Conservation (phyloP, 1,140 invertebrate genomes). For the Proctacanthus coquilletti region DNA sequence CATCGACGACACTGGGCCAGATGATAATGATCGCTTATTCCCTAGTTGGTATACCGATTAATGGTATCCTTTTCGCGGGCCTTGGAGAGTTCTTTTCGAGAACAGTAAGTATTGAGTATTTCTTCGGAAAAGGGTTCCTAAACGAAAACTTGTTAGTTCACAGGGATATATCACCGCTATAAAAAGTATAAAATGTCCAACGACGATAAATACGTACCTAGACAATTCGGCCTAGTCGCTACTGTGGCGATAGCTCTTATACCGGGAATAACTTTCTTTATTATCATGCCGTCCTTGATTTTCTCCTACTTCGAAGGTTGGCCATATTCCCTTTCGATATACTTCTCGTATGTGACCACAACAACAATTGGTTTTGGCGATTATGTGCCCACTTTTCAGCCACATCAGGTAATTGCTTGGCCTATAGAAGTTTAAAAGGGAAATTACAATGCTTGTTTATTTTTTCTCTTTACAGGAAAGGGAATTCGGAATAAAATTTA, state of each 20-base stretch:
- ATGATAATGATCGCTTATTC: constrained; percentile 87
- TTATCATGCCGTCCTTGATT: constrained; percentile 80
- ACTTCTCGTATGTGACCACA: constrained; percentile 83
- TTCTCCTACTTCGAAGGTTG: constrained; percentile 80
- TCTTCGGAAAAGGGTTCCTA: constrained; percentile 1
- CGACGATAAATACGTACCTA: constrained; percentile 43
- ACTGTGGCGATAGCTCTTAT: constrained; percentile 66
- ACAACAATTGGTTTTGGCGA: constrained; percentile 93
- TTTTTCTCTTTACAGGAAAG: constrained; percentile 10
- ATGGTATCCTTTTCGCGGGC: constrained; percentile 68
- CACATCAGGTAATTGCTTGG: constrained; percentile 35
- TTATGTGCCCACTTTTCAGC: constrained; percentile 52
- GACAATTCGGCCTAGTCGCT: constrained; percentile 49
- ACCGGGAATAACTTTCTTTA: constrained; percentile 76
- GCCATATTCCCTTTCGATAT: constrained; percentile 77
- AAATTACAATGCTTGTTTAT: not conserved
- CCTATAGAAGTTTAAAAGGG: no score
- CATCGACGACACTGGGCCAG: constrained; percentile 65
- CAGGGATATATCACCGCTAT: constrained; percentile 55
- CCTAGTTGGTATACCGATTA: constrained; percentile 87
- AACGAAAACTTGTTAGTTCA: constrained; percentile 34
- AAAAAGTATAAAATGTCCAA: constrained; percentile 49
- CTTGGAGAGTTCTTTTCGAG: constrained; percentile 68
- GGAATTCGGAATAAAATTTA: constrained; percentile 25
- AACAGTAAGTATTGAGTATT: constrained; percentile 34